Evolutionary conservation across 2,113 vertebrate species (phyloP).

Genomic region (Pycnonotus jocosus): DNA sequence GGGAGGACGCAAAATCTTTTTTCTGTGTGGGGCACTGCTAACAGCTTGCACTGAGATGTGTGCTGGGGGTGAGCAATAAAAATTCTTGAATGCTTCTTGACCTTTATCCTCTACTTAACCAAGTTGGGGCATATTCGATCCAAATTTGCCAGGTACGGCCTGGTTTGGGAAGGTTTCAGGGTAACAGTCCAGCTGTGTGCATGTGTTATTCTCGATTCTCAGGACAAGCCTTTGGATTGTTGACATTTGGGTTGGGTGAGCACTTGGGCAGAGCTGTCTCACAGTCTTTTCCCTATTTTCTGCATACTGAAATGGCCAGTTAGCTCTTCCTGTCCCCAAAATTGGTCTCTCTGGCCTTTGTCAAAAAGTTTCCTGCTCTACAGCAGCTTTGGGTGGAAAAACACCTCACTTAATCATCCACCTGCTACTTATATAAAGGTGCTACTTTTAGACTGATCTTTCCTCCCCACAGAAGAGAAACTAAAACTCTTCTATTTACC

Average conservation of each 20-base stretch:
- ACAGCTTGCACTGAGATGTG: not conserved
- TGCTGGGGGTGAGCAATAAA: not conserved
- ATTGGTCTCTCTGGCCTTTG: not conserved
- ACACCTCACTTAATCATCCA: not conserved
- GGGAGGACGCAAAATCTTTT: not conserved
- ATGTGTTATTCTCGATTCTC: not conserved
- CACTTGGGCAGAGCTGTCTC: not conserved
- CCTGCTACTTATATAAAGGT: not conserved
- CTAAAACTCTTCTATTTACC: not conserved
- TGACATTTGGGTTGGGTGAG: not conserved
- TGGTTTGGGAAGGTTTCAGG: not conserved
- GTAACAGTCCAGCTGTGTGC: not conserved
- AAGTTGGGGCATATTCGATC: fast-evolving
- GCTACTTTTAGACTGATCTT: not conserved
- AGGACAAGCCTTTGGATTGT: not conserved
- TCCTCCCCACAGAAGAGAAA: not conserved
- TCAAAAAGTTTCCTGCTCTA: not conserved
- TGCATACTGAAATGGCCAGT: not conserved
- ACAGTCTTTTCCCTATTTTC: not conserved
- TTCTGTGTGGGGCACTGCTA: not conserved
- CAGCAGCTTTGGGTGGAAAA: not conserved
- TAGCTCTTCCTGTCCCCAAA: not conserved
- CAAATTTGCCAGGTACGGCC: not conserved
- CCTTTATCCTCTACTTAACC: not conserved
- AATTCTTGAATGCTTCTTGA: not conserved